Base-by-base conservation (phyloP, 2,797 vertebrate species). In the Sparus aurata region DNA sequence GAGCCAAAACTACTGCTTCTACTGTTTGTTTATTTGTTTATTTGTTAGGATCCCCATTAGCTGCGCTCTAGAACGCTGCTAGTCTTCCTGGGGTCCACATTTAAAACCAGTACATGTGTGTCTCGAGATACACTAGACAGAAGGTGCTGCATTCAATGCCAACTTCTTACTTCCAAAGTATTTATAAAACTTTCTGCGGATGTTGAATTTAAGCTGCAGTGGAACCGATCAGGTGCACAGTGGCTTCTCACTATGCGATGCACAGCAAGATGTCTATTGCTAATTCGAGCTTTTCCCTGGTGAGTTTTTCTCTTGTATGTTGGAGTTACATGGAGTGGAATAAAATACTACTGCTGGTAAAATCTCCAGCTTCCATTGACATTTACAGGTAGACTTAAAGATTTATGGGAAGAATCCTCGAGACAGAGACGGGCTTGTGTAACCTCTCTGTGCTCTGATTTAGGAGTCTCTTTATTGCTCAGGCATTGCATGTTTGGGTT, bases 351-450 rank as follows among this genome's bases (percentile, higher is more conserved):
- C 22, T 0, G 41, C 43, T 18, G 62, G 16, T 60, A 54, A 47
- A 72, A 73, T 50, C 62, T 34, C 54, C 50, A 68, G 73, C 63
- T 57, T 58, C 59, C 66, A 67, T 17, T 84, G 79, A 80, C 63
- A 79, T 87, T 83, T 80, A 45, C 75, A 74, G 71, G 63, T 55
- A 6, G 71, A 79, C 25, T 75, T 47, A 75, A 83, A 81, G 45
- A 84, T 79, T 75, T 38, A 84, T 72, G 43, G 66, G 1, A 45
- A 60, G 23, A 52, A 27, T n/a, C 17, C 55, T 15, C 13, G 1
- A 5, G 61, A 41, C 17, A 22, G 25, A 10, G 38, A 4, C 3
- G 1, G 30, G 58, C 58, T 38, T 8, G 43, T 22, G 25, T 16
- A 47, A 58, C 27, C 45, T 11, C 6, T 17, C 17, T 27, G 5